Evolutionary conservation across 2,113 vertebrate genomes (phyloP), one percentile per base, ranked within the genome.

Genomic region (Clinocottus analis): DNA sequence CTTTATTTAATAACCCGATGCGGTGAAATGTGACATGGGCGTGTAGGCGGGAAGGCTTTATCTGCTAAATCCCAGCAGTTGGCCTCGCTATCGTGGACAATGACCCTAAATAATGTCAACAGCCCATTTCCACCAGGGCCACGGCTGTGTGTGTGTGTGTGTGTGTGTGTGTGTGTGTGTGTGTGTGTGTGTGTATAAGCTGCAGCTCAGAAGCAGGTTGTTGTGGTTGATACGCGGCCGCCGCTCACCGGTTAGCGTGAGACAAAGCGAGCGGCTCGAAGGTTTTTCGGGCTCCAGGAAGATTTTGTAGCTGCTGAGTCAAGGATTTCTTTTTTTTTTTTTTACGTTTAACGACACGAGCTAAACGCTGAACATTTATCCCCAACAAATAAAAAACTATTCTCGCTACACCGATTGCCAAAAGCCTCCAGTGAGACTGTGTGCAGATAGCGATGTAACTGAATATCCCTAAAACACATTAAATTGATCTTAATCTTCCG

Each of bases 41-140:
- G 95, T 92, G 2, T 39, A 93, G 92, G 94, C 87, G 95, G 95
- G 94, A 95, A 92, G 93, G 94, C 90, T 96, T 96, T 96, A 96
- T 96, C 95, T 95, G 87, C 93, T 95, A 95, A 96, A 95, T 96
- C 96, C 96, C 95, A 95, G 94, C 93, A 93, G 94, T 87, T 95
- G 94, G 95, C 72, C 94, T 91, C 94, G 89, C 94, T 95, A 95
- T 96, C 96, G 94, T 33, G 72, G 93, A 96, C 94, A 94, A 95
- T 96, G 95, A 96, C 95, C 95, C 94, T 95, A 94, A 96, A 97
- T 96, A 96, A 96, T 97, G 96, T 96, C 96, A 96, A 96, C 96
- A 96, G 95, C 95, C 96, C 95, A 96, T 97, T 97, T 96, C 94
- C 94, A 95, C 93, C 93, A 93, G 91, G 94, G 93, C 94, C 93